Evolutionary conservation across 1,140 invertebrate genomes (phyloP).

Genomic region (Drosophila truncata): DNA sequence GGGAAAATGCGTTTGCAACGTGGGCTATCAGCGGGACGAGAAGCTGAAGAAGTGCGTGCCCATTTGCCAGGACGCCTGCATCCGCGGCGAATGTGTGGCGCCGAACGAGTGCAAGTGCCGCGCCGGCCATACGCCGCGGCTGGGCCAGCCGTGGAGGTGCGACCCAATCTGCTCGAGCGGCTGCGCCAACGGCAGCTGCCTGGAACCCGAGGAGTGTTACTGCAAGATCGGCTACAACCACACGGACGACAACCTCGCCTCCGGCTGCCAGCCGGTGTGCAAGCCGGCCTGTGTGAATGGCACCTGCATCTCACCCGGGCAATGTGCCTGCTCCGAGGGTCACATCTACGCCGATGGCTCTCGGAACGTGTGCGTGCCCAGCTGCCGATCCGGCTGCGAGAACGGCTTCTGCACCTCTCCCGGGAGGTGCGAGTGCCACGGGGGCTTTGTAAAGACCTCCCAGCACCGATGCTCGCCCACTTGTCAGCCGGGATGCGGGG

Average conservation of each 20-base stretch:
- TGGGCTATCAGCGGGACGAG: slow-evolving; percentile 86
- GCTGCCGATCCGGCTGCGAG: slow-evolving; percentile 70
- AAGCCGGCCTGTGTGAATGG: slow-evolving; percentile 65
- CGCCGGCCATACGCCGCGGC: slow-evolving; percentile 47
- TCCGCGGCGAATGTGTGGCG: slow-evolving; percentile 87
- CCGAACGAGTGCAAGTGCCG: slow-evolving; percentile 87
- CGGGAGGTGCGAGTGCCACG: slow-evolving; percentile 72
- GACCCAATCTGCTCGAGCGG: slow-evolving; percentile 71
- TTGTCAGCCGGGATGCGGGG: slow-evolving; percentile 86
- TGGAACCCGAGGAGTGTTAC: slow-evolving; percentile 82
- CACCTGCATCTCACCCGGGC: slow-evolving; percentile 85
- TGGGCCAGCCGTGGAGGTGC: slow-evolving; percentile 50
- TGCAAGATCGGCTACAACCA: slow-evolving; percentile 78
- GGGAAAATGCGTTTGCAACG: slow-evolving; percentile 87
- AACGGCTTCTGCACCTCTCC: slow-evolving; percentile 77
- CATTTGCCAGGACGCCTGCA: slow-evolving; percentile 87
- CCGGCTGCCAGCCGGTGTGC: slow-evolving; percentile 85
- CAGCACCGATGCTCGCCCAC: slow-evolving; percentile 86
- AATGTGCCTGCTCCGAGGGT: slow-evolving; percentile 84
- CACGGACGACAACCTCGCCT: slow-evolving; percentile 5
- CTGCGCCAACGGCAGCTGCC: slow-evolving; percentile 81
- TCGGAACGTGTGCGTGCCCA: slow-evolving; percentile 65
- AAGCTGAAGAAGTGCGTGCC: slow-evolving; percentile 85
- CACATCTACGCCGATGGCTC: slow-evolving; percentile 60
- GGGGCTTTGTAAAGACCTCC: slow-evolving; percentile 60